Conservation (phyloP, 2,888 invertebrate genomes). For the Nasonia oneida region DNA sequence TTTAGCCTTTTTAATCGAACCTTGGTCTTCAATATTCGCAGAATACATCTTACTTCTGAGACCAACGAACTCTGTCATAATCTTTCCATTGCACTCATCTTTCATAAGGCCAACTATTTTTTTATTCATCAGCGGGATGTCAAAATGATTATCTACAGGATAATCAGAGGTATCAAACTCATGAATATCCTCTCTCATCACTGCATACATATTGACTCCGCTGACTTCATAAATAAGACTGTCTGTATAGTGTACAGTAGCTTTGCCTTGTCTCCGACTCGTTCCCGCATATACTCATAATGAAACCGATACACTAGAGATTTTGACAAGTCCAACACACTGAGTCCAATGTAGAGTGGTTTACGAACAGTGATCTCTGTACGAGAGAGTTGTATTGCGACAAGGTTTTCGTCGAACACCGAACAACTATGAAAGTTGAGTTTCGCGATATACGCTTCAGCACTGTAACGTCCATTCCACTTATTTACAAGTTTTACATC, state of each 20-base stretch:
- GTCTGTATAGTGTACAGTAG: background rate
- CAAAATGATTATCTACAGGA: too few species aligned
- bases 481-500: conserved; percentile 69
- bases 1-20: too few species aligned
- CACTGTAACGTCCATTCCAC: conserved; percentile 72
- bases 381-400: too few species aligned
- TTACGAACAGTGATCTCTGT: conserved; percentile 63
- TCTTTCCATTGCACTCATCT: too few species aligned
- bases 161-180: too few species aligned
- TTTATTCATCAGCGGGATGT: too few species aligned
- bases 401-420: too few species aligned
- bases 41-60: too few species aligned
- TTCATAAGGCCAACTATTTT: too few species aligned
- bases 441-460: conserved; percentile 43
- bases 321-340: background rate
- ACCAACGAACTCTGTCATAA: too few species aligned
- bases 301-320: background rate
- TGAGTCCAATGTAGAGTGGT: conserved; percentile 66
- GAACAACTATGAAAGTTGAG: too few species aligned
- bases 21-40: too few species aligned
- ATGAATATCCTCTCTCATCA: conserved; percentile 13
- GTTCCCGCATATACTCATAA: background rate
- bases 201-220: conserved; percentile 71
- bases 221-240: conserved; percentile 69
- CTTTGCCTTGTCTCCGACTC: background rate